phyloP scores from a whole-genome alignment of 2,888 invertebrate species.

The Pantelozetes paolii region DNA sequence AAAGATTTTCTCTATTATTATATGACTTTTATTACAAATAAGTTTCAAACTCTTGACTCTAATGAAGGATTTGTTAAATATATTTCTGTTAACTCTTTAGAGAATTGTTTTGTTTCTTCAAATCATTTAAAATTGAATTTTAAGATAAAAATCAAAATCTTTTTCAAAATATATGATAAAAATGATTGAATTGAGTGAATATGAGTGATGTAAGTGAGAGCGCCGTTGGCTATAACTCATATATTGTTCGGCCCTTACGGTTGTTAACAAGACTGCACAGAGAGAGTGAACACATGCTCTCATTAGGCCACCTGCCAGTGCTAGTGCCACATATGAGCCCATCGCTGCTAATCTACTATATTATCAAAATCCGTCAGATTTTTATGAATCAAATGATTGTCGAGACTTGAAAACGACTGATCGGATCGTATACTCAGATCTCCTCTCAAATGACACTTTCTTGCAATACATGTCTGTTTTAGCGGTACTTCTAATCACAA shows the following conservation, averaged over 20 bases:
- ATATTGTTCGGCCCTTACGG: neutral
- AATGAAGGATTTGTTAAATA: slow-evolving; percentile 23
- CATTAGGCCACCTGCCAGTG: slow-evolving; percentile 35
- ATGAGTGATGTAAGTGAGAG: no score
- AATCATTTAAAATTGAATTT: neutral
- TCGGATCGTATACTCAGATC: neutral
- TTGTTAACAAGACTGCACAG: slow-evolving; percentile 14
- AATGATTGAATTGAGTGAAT: neutral
- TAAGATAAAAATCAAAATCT: neutral
- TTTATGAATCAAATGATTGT: slow-evolving; percentile 30
- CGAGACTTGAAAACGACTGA: slow-evolving; percentile 25
- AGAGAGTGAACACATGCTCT: slow-evolving; percentile 15
- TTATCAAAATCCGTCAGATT: slow-evolving; percentile 10
- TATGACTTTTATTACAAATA: neutral
- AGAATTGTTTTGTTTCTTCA: slow-evolving; percentile 4
- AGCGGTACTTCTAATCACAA: slow-evolving; percentile 15
- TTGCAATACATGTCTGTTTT: slow-evolving; percentile 31
- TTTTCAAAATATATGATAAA: neutral
- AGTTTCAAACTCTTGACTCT: neutral
- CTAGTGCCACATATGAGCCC: slow-evolving; percentile 7
- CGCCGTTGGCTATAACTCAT: slow-evolving; percentile 1
- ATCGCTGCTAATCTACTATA: neutral
- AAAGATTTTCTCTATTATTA: slow-evolving; percentile 4
- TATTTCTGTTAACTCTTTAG: neutral
- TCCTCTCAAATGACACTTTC: slow-evolving; percentile 36